phyloP scores from a whole-genome alignment of 2,797 vertebrate species.

The Ctenochaetus hawaiiensis region DNA sequence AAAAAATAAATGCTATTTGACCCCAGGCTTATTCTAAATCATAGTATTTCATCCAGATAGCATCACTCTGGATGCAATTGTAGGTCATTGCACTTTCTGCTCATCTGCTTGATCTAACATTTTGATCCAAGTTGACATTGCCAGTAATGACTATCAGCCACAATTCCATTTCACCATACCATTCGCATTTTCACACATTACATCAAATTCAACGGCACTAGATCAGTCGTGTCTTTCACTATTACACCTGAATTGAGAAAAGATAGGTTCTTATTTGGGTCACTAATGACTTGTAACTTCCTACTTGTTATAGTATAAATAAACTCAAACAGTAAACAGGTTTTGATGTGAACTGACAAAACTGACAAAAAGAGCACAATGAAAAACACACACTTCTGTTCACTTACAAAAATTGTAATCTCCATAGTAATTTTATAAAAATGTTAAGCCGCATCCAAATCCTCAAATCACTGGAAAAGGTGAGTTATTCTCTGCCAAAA shows the following conservation, averaged over 20 bases:
- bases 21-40: too few species aligned
- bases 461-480: too few species aligned
- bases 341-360: background rate
- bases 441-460: too few species aligned
- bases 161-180: background rate
- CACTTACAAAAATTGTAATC: too few species aligned
- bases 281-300: background rate
- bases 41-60: too few species aligned
- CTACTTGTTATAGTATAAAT: background rate
- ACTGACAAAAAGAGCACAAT: background rate
- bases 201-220: background rate
- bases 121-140: too few species aligned
- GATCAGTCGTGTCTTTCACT: background rate
- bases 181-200: constrained; percentile 11
- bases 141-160: background rate
- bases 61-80: too few species aligned
- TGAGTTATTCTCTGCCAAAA: background rate
- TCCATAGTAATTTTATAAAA: too few species aligned
- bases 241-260: background rate
- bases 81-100: too few species aligned
- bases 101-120: too few species aligned
- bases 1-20: too few species aligned
- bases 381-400: background rate
- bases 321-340: background rate
- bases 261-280: background rate